phyloP scores from a whole-genome alignment of 2,888 invertebrate species.

The Allygus modestus region DNA sequence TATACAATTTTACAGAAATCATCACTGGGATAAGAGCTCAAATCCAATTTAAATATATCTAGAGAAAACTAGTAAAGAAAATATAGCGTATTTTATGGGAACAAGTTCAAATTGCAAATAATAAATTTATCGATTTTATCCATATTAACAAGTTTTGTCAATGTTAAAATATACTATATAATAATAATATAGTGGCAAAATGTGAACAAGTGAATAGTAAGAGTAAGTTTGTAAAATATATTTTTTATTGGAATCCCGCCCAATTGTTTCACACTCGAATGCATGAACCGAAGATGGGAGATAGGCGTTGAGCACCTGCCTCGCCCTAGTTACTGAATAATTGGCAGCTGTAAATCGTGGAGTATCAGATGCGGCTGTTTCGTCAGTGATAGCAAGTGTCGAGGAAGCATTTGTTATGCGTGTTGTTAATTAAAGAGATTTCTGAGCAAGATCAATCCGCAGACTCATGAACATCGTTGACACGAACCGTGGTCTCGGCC shows the following conservation, averaged over 20 bases:
- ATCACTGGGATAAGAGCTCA: too few species aligned
- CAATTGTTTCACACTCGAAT: conserved; percentile 17
- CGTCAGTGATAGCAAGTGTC: conserved; percentile 42
- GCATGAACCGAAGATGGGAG: conserved; percentile 11
- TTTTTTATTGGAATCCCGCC: neutral
- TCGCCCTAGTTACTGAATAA: conserved; percentile 45
- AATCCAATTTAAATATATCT: too few species aligned
- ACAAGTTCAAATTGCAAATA: too few species aligned
- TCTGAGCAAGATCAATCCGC: conserved; percentile 49
- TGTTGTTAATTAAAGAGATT: conserved; percentile 60
- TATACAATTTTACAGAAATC: too few species aligned
- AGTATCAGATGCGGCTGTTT: conserved; percentile 19
- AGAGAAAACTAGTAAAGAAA: too few species aligned
- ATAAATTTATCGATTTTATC: too few species aligned
- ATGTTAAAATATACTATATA: too few species aligned
- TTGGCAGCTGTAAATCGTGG: conserved; percentile 52
- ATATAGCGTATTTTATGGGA: too few species aligned
- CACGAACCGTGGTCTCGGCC: conserved; percentile 7
- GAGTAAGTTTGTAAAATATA: neutral
- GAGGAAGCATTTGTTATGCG: conserved; percentile 58
- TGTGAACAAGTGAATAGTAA: neutral
- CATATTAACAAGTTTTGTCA: too few species aligned
- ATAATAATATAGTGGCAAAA: too few species aligned
- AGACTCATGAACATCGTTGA: conserved; percentile 38
- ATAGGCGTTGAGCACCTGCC: conserved; percentile 39